phyloP scores from a whole-genome alignment of 2,113 vertebrate genomes.

The Nannospalax galili region DNA sequence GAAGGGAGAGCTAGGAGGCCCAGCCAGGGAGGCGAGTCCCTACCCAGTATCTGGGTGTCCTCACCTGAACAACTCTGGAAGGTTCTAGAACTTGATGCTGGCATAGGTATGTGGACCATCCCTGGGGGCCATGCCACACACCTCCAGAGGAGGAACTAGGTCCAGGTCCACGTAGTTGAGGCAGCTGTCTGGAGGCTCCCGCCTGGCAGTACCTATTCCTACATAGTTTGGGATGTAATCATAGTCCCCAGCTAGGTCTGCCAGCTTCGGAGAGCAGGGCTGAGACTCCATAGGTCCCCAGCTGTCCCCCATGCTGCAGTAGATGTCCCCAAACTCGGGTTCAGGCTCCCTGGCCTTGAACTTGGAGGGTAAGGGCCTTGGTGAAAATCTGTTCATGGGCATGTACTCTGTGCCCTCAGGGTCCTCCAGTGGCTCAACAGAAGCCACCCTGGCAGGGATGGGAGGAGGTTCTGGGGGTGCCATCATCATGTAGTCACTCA shows the following conservation, averaged over 20 bases:
- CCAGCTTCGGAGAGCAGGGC: not conserved
- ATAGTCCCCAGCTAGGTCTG: slow-evolving; percentile 87
- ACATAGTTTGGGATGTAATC: slow-evolving; percentile 81
- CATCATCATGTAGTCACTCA: slow-evolving; percentile 90
- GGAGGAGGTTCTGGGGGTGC: slow-evolving; percentile 81
- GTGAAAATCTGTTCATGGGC: slow-evolving; percentile 88
- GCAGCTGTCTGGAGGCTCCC: slow-evolving; percentile 45
- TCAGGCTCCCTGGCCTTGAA: not conserved
- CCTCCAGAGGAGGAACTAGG: slow-evolving; percentile 60
- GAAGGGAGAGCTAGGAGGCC: not conserved
- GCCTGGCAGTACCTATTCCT: slow-evolving; percentile 18
- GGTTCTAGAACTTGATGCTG: slow-evolving; percentile 91
- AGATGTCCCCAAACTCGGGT: not conserved
- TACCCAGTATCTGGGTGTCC: slow-evolving; percentile 79
- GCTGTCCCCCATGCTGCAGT: accelerated
- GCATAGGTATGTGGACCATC: slow-evolving; percentile 86
- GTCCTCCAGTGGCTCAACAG: slow-evolving; percentile 67
- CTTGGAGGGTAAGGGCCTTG: slow-evolving; percentile 87
- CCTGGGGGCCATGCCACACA: not conserved
- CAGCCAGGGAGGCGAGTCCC: not conserved
- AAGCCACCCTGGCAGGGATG: slow-evolving; percentile 64
- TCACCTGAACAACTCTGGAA: slow-evolving; percentile 80
- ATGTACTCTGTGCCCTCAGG: slow-evolving; percentile 88
- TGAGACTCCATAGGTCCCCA: slow-evolving; percentile 41
- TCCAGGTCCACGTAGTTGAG: slow-evolving; percentile 93